These are phyloP conservation scores for Diloba caeruleocephala DNA, from an alignment of 2,888 invertebrate species.

Conservation along the genomic window DNA sequence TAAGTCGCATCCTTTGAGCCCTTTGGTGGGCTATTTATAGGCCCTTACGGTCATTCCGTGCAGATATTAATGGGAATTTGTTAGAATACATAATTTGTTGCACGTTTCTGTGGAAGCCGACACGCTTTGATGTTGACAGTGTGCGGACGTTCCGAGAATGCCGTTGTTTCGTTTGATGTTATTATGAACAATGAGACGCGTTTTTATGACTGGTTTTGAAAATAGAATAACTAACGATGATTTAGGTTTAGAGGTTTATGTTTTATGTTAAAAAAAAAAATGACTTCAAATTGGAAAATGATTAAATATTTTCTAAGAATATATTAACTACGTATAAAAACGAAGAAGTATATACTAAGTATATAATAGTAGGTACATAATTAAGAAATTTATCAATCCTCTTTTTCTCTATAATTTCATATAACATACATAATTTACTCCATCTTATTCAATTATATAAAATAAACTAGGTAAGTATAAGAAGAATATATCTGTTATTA, in stretches of 20 bases:
- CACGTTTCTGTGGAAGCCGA: constrained; percentile 55
- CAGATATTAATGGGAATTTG: constrained; percentile 79
- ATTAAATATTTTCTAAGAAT: background rate
- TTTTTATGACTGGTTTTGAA: constrained; percentile 53
- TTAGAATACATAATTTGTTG: constrained; percentile 66
- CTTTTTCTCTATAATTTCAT: too few relatives aligned
- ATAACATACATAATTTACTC: too few relatives aligned
- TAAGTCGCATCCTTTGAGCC: constrained; percentile 81
- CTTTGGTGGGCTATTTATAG: constrained; percentile 80
- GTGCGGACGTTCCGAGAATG: constrained; percentile 55
- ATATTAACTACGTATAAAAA: too few relatives aligned
- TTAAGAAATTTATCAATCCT: too few relatives aligned
- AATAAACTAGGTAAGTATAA: too few relatives aligned
- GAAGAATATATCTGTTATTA: too few relatives aligned
- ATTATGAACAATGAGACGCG: constrained; percentile 49
- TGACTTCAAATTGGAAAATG: constrained; percentile 8
- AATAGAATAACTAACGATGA: constrained; percentile 49
- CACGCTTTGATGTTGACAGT: constrained; percentile 63
- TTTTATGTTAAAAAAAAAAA: background rate
- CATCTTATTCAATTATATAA: too few relatives aligned
- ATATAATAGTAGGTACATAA: too few relatives aligned
- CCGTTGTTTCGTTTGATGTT: constrained; percentile 60
- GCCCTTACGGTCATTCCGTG: constrained; percentile 77
- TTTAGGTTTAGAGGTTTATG: constrained; percentile 21
- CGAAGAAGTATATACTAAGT: too few relatives aligned